phyloP scores from a whole-genome alignment of 2,888 invertebrate genomes.

The Macaria notata region DNA sequence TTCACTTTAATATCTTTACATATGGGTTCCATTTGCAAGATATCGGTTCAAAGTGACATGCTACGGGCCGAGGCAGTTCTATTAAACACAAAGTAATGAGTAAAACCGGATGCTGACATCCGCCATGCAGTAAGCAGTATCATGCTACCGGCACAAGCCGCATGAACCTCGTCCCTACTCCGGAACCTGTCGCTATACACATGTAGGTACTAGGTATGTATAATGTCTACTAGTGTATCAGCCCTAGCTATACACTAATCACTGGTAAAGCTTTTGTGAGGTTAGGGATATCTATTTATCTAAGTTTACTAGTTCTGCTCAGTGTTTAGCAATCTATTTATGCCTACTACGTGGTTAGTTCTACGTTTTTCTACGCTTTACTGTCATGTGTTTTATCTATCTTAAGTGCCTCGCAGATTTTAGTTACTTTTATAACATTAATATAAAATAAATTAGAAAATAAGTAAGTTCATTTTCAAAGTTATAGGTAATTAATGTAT shows the following conservation, averaged over 20 bases:
- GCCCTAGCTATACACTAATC: slow-evolving; percentile 20
- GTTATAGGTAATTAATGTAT: too few species aligned
- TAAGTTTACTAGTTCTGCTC: too few species aligned
- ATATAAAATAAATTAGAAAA: too few species aligned
- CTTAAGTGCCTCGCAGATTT: too few species aligned
- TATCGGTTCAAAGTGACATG: slow-evolving; percentile 65
- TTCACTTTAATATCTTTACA: slow-evolving; percentile 51
- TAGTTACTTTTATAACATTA: too few species aligned
- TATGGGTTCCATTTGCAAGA: slow-evolving; percentile 42
- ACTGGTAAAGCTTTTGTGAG: slow-evolving; percentile 28
- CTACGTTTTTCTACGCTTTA: too few species aligned
- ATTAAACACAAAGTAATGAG: slow-evolving; percentile 73
- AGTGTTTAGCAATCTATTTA: too few species aligned
- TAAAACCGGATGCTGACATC: slow-evolving; percentile 73
- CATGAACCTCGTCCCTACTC: slow-evolving; percentile 50
- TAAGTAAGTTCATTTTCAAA: too few species aligned
- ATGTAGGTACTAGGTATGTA: slow-evolving; percentile 9
- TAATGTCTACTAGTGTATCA: slow-evolving; percentile 10
- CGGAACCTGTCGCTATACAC: slow-evolving; percentile 8
- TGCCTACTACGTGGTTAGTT: too few species aligned
- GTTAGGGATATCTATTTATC: slow-evolving; percentile 17
- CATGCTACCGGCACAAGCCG: slow-evolving; percentile 74
- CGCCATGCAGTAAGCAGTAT: slow-evolving; percentile 81
- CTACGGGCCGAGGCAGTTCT: slow-evolving; percentile 79
- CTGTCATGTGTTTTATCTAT: too few species aligned